phyloP scores from a whole-genome alignment of 2,797 vertebrate genomes.

The Coregonus suidteri region DNA sequence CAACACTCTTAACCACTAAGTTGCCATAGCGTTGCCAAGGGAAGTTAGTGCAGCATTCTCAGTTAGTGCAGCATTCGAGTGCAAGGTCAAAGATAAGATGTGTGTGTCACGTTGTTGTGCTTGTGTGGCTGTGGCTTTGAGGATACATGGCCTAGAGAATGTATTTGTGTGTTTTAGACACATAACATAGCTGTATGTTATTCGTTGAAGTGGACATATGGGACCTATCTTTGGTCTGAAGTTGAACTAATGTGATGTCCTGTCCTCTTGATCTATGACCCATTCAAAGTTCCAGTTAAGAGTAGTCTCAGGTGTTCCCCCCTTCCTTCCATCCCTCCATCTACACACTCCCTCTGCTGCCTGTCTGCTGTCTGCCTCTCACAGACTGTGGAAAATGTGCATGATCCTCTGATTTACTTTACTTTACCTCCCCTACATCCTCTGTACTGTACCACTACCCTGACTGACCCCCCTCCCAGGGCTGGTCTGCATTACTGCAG shows the following conservation, averaged over 20 bases:
- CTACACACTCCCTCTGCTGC: conserved; percentile 28
- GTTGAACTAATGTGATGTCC: background rate
- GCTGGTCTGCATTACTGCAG: conserved; percentile 40
- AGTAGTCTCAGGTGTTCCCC: conserved; percentile 16
- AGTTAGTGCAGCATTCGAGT: conserved; percentile 44
- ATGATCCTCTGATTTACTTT: conserved; percentile 52
- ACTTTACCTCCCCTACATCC: conserved; percentile 34
- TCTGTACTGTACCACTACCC: conserved; percentile 4
- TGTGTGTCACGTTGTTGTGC: conserved; percentile 33
- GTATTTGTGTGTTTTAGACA: background rate
- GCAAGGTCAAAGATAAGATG: conserved; percentile 37
- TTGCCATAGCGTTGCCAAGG: conserved; percentile 41
- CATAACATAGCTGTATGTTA: background rate
- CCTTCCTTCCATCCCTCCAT: conserved; percentile 5
- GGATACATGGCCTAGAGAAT: conserved; percentile 5
- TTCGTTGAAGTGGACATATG: too few relatives aligned
- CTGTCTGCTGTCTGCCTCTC: conserved; percentile 54
- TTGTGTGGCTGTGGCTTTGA: background rate
- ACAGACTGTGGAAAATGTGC: conserved; percentile 64
- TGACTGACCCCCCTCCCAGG: conserved; percentile 43
- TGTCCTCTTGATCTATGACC: background rate
- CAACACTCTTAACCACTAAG: too few relatives aligned
- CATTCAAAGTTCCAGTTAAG: conserved; percentile 6
- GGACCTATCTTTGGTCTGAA: background rate
- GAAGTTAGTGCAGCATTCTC: conserved; percentile 45